Base-by-base conservation (phyloP, 2,113 vertebrate genomes). In the Trematocara nigrifrons region DNA sequence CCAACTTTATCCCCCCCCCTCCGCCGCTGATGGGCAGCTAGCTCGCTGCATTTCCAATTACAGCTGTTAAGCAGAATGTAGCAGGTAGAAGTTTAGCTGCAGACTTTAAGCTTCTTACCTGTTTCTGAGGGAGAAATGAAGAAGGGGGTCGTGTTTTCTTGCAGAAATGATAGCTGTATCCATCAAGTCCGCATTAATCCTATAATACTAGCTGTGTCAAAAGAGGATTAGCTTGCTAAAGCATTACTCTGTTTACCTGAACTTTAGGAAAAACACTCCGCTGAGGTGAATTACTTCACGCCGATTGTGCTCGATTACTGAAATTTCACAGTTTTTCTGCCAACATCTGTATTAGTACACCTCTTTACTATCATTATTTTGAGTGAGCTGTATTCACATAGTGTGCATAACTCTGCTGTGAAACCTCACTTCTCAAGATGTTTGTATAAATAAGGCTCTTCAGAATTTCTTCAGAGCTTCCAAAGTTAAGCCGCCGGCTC, bases 81-180 rank as follows among this genome's bases (percentile, higher is more conserved):
- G 87, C 83, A 83, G 87, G 82, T 77, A 71, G 66, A 91, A 80
- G 53, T 92, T 90, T 88, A 87, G 87, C 83, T 31, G 77, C 77
- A 83, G 85, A 83, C 86, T 86, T 81, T 94, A 93, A 93, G 90
- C 90, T 89, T 90, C 91, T 94, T 94, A 95, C 89, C 85, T 91
- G 78, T 89, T 92, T 79, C 87, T 79, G 85, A 82, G 79, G 86
- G 59, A 26, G 52, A 56, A 59, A 61, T 66, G 81, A 76, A 84
- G 81, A 45, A 40, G 86, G 47, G 84, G 82, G 84, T 83, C 57
- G 83, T 89, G 87, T 87, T 93, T 92, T 89, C 83, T 66, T 22
- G 83, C 57, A 82, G 84, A 84, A 83, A 61, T 92, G 87, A 92
- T 88, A 89, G 90, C 89, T 91, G 83, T 89, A 93, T 90, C 90